Percentiles rank a stretch among this genome's conserved stretches.
Conservation (phyloP, 2,113 vertebrate genomes). For the Emydocephalus ijimae region DNA sequence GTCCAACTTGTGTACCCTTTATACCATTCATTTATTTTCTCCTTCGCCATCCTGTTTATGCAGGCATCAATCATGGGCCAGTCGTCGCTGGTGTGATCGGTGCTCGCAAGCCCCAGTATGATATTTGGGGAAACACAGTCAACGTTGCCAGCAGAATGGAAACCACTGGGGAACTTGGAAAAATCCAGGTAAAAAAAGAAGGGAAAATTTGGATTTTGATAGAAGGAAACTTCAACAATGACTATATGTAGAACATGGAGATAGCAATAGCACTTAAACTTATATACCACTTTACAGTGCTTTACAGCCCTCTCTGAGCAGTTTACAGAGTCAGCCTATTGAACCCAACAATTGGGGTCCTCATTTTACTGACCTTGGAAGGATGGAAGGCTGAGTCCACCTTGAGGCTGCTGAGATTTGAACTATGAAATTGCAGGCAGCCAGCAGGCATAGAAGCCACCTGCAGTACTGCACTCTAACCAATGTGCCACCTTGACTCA, state of each 20-base stretch:
- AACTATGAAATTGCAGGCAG: too few relatives aligned
- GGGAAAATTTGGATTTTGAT: background rate
- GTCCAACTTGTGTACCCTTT: background rate
- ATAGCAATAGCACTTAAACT: background rate
- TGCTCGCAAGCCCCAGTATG: constrained; percentile 96
- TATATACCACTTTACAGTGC: too few relatives aligned
- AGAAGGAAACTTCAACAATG: background rate
- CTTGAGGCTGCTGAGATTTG: too few relatives aligned
- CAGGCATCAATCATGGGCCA: constrained; percentile 95
- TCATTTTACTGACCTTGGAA: too few relatives aligned
- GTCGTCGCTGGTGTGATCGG: constrained; percentile 97
- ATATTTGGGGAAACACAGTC: constrained; percentile 98
- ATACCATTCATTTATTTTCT: background rate
- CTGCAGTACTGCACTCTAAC: too few relatives aligned
- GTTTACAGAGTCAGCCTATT: too few relatives aligned
- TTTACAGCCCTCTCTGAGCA: too few relatives aligned
- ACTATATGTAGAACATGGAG: background rate
- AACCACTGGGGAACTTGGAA: constrained; percentile 92
- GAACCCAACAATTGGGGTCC: too few relatives aligned
- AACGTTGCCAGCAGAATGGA: constrained; percentile 98
- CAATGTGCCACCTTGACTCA: too few relatives aligned
- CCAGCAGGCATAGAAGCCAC: too few relatives aligned
- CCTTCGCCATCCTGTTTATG: background rate
- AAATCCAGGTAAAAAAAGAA: constrained; percentile 83
- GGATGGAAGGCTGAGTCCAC: too few relatives aligned